Evolutionary conservation across 2,797 vertebrate genomes (phyloP).

Genomic region (Stomatorhinus walkeri): DNA sequence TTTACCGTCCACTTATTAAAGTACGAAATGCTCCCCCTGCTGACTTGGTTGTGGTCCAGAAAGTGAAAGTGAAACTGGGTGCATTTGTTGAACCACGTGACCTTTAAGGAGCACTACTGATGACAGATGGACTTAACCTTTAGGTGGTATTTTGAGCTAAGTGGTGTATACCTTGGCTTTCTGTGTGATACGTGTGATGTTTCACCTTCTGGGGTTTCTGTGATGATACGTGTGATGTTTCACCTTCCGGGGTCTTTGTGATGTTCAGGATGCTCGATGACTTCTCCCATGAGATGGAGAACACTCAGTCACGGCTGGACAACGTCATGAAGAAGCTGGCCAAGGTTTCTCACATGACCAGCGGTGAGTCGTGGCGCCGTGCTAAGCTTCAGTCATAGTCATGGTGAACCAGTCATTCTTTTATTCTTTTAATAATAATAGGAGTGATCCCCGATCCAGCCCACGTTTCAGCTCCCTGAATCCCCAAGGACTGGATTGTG

Average conservation of each 20-base stretch:
- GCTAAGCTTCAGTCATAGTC: neutral
- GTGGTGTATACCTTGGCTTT: neutral
- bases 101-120: neutral
- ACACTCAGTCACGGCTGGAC: conserved; percentile 85
- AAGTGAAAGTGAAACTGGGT: neutral
- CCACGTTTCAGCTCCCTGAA: neutral
- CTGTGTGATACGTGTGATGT: neutral
- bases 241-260: neutral
- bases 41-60: neutral
- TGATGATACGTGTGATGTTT: conserved; percentile 11
- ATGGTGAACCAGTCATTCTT: neutral
- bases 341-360: conserved; percentile 98
- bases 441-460: neutral
- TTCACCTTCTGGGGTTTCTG: neutral
- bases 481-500: neutral
- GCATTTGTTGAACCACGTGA: neutral
- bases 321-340: conserved; percentile 98
- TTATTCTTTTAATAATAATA: neutral
- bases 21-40: neutral
- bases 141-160: neutral
- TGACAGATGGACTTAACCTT: neutral
- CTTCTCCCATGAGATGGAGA: conserved; percentile 88
- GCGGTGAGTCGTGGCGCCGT: conserved; percentile 64
- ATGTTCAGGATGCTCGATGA: conserved; percentile 87
- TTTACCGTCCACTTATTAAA: neutral